Evolutionary conservation across 2,113 vertebrate species (phyloP), one percentile per base, ranked within the genome.

Genomic region (pig (Sus scrofa)): DNA sequence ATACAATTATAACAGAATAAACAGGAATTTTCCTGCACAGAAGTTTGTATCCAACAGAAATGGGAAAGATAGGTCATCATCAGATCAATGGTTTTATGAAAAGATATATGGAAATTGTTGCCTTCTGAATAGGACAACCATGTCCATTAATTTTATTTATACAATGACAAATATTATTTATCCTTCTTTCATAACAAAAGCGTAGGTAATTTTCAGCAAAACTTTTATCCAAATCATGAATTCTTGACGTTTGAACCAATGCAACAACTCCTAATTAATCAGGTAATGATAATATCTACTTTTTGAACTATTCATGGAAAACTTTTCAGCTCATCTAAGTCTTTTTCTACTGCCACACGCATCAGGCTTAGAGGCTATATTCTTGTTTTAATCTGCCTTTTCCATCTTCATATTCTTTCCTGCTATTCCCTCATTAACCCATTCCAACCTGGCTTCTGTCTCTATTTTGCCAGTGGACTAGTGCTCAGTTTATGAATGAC

Each of bases 101-200:
- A 85, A 91, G 34, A 88, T 52, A 7, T 24, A 22, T 3, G 9
- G 56, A 86, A 79, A 24, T 10, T 26, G 2, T 70, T 75, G 82
- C 24, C 7, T 85, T 63, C 86, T 68, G 7, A 6, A 50, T n/a
- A 75, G 27, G 4, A 50, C 19, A 63, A n/a, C 27, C 60, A 58
- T 26, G 50, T 22, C 12, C 27, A 19, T 58, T 39, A 52, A 86
- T 37, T 30, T 52, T 86, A 77, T 63, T 91, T 73, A 93, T 5
- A 82, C 9, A 74, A 86, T 20, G 15, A 85, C 39, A 89, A 88
- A 85, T 81, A 37, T 39, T 56, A 86, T 54, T 82, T 86, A 63
- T 22, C 44, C 24, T 77, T 85, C 39, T 79, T 97, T 67, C 32
- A 30, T 70, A 44, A 85, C 20, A 96, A 58, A 87, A 63, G 22